Conservation (phyloP, 2,888 invertebrate species). For the Rosalia funebris region DNA sequence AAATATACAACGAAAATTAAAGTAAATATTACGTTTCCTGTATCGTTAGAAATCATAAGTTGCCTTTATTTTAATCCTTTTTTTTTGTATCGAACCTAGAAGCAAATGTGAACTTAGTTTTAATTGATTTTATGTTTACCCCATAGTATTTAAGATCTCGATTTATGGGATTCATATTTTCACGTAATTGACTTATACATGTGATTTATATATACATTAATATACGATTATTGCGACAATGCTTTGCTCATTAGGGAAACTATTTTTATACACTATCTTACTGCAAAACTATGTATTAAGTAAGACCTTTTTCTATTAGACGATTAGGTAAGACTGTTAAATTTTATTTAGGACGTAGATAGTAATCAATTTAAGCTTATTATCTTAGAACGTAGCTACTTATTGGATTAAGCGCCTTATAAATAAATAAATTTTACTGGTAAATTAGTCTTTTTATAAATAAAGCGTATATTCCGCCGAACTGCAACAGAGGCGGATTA, state of each 20-base stretch:
- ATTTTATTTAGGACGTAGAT: slow-evolving; percentile 1
- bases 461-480: no score
- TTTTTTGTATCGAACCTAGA: slow-evolving; percentile 3
- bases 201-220: slow-evolving; percentile 24
- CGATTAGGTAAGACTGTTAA: slow-evolving; percentile 31
- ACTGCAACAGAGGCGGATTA: no score
- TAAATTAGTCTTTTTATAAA: no score
- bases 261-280: slow-evolving; percentile 17
- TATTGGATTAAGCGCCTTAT: no score
- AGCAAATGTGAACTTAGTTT: slow-evolving; percentile 7
- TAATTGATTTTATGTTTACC: slow-evolving; percentile 13
- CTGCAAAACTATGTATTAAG: background rate
- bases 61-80: background rate
- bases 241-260: slow-evolving; percentile 23
- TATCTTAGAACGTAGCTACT: no score
- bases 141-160: slow-evolving; percentile 26
- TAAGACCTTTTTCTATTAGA: slow-evolving; percentile 11
- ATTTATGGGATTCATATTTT: slow-evolving; percentile 9
- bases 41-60: no score
- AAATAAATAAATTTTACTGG: no score
- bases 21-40: no score
- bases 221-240: slow-evolving; percentile 12
- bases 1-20: slow-evolving; percentile 16
- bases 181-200: background rate
- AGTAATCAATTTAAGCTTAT: no score